Evolutionary conservation across 2,797 vertebrate genomes (phyloP).

Genomic region (Anguilla marmorata): DNA sequence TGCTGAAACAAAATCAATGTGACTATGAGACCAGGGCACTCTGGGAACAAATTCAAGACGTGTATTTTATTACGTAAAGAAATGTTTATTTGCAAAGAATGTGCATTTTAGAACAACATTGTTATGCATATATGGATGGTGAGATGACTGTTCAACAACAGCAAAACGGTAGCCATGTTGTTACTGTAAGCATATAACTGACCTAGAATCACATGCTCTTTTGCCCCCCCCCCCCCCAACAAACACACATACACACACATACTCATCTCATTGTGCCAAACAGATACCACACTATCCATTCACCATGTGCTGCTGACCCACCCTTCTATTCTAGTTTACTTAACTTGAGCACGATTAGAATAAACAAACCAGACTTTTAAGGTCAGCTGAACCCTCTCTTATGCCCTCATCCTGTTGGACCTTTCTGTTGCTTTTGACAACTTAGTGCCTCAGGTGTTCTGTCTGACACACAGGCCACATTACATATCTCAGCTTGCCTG

Average conservation of each 20-base stretch:
- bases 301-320: neutral
- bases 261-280: neutral
- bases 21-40: neutral
- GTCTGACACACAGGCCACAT: neutral
- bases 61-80: neutral
- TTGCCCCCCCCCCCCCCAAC: neutral
- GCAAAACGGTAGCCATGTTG: neutral
- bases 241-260: neutral
- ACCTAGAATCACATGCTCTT: neutral
- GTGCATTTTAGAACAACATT: neutral
- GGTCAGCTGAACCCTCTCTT: neutral
- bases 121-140: neutral
- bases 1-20: neutral
- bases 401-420: neutral
- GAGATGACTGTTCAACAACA: neutral
- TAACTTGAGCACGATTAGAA: neutral
- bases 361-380: neutral
- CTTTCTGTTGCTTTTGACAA: neutral
- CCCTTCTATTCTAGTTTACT: neutral
- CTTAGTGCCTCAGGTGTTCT: neutral
- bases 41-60: neutral
- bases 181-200: neutral
- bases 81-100: neutral
- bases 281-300: neutral
- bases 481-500: no score